These are phyloP conservation scores for Epinephelus fuscoguttatus DNA, from an alignment of 2,113 vertebrate genomes.

Conservation along the genomic window DNA sequence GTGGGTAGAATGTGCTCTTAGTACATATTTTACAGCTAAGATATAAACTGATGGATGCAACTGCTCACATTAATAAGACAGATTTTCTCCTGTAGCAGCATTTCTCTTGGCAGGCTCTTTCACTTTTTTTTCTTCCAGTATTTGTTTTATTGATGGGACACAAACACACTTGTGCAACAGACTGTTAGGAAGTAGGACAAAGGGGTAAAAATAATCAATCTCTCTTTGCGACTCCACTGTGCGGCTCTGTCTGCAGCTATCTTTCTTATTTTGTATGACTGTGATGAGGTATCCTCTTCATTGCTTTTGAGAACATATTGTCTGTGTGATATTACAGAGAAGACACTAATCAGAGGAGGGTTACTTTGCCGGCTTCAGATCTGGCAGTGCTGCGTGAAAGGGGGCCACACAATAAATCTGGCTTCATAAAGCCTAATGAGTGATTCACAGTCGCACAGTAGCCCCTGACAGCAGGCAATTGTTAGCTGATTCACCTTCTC, in stretches of 20 bases:
- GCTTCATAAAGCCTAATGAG: conserved; percentile 70
- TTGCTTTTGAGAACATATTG: conserved; percentile 49
- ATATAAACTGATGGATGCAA: conserved; percentile 43
- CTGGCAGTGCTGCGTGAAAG: conserved; percentile 15
- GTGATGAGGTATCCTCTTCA: conserved; percentile 35
- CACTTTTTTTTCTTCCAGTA: conserved; percentile 27
- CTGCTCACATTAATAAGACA: conserved; percentile 42
- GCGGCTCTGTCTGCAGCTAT: conserved; percentile 11
- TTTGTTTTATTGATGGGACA: conserved; percentile 61
- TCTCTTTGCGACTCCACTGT: conserved; percentile 30
- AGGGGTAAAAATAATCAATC: conserved; percentile 63
- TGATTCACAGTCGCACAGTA: conserved; percentile 53
- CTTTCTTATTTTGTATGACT: conserved; percentile 41
- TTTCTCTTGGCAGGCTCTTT: conserved; percentile 35
- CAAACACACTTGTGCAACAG: conserved; percentile 54
- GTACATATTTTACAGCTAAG: conserved; percentile 27
- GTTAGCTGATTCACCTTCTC: conserved; percentile 65
- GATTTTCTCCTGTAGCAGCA: conserved; percentile 9
- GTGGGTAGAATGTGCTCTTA: conserved; percentile 17
- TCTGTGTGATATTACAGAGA: conserved; percentile 41
- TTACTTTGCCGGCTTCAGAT: conserved; percentile 16
- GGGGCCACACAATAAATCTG: conserved; percentile 57
- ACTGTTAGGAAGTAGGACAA: conserved; percentile 56
- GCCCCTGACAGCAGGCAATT: conserved; percentile 52
- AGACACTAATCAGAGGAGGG: conserved; percentile 47